A percentile compares a stretch with the other conserved stretches of the same genome.
These are phyloP conservation scores for Drosophila lowei DNA, from an alignment of 1,140 invertebrate genomes.

Conservation along the genomic window DNA sequence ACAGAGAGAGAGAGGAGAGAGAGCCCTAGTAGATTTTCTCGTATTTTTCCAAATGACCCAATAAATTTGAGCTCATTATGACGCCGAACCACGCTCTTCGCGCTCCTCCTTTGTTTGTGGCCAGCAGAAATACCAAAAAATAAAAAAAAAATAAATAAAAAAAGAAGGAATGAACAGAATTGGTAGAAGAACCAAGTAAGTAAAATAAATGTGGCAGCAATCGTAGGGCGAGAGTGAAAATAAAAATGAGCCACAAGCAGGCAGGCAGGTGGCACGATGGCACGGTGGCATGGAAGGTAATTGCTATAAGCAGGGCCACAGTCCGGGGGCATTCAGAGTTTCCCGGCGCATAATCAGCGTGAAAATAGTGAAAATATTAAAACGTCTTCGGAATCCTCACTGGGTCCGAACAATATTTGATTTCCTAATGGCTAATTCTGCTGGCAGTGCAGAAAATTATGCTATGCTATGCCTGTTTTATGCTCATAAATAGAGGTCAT, in stretches of 20 bases:
- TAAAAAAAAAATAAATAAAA: conserved; percentile 7
- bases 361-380: conserved; percentile 77
- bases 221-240: conserved; percentile 42
- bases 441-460: conserved; percentile 26
- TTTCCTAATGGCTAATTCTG: conserved; percentile 51
- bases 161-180: conserved; percentile 25
- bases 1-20: conserved; percentile 16
- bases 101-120: conserved; percentile 52
- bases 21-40: conserved; percentile 63
- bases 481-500: too few relatives aligned
- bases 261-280: conserved; percentile 1
- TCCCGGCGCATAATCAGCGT: conserved; percentile 74
- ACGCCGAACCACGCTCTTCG: conserved; percentile 70
- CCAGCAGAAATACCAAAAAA: conserved; percentile 57
- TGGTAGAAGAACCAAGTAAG: conserved; percentile 52
- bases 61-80: conserved; percentile 81
- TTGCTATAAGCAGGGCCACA: conserved; percentile 61
- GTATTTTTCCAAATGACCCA: conserved; percentile 79
- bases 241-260: conserved; percentile 53
- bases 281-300: conserved; percentile 53
- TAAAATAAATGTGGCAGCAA: conserved; percentile 66
- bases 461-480: conserved; percentile 18
- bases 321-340: conserved; percentile 35
- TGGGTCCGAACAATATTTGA: conserved; percentile 47
- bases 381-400: conserved; percentile 45